phyloP scores from a whole-genome alignment of 2,797 vertebrate genomes.

The Balearica regulorum region DNA sequence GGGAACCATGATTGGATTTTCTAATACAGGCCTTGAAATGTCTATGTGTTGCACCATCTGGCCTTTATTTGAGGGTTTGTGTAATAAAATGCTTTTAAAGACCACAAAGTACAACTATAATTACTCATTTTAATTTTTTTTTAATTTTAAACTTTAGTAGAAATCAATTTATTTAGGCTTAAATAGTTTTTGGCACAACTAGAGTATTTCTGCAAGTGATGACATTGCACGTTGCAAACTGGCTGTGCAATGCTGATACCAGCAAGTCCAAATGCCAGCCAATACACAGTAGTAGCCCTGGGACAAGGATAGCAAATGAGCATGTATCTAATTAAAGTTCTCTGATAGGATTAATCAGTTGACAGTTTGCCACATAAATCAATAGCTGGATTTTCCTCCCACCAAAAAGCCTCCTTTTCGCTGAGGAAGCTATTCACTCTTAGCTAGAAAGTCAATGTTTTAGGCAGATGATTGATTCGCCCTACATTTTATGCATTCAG shows the following conservation, averaged over 20 bases:
- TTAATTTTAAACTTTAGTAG: not conserved
- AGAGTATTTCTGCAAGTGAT: not conserved
- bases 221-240: not conserved
- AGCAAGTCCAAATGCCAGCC: conserved; percentile 1
- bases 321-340: conserved; percentile 49
- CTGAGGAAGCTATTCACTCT: conserved; percentile 39
- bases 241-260: not conserved
- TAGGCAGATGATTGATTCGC: conserved; percentile 30
- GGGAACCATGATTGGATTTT: not conserved
- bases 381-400: conserved; percentile 34
- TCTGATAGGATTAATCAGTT: conserved; percentile 46
- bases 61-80: not conserved
- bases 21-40: not conserved
- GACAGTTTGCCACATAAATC: conserved; percentile 54
- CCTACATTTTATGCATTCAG: conserved; percentile 46
- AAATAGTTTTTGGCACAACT: not conserved
- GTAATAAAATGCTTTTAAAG: not conserved
- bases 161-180: not conserved
- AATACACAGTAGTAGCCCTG: not conserved
- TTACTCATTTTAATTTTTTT: not conserved
- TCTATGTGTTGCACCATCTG: not conserved
- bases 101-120: not conserved
- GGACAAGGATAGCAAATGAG: conserved; percentile 15
- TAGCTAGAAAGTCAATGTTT: conserved; percentile 34
- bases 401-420: not conserved